These are phyloP conservation scores for Osmerus mordax DNA, from an alignment of 2,113 vertebrate genomes.

Conservation along the genomic window DNA sequence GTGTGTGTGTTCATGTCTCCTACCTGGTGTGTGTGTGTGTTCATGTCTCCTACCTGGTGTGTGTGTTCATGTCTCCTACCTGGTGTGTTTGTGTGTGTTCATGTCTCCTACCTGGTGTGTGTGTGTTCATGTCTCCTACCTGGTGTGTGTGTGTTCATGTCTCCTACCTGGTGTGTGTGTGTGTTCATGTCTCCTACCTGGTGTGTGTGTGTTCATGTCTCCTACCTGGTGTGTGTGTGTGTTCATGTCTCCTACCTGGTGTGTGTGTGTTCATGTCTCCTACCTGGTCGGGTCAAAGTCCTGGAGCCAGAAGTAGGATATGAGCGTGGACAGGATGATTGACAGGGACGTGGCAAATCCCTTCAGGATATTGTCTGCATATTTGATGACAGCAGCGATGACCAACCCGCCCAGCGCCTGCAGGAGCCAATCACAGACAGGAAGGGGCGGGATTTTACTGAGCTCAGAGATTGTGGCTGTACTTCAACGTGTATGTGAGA, in stretches of 20 bases:
- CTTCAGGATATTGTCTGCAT: constrained; percentile 97
- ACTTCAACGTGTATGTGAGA: no score
- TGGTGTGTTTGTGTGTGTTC: no score
- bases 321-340: constrained; percentile 95
- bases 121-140: no score
- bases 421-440: constrained; percentile 66
- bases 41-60: neutral
- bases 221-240: neutral
- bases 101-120: no score
- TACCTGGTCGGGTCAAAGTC: constrained; percentile 93
- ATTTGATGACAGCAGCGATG: constrained; percentile 97
- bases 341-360: constrained; percentile 97
- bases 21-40: neutral
- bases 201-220: neutral
- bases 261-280: neutral
- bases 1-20: no score
- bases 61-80: no score
- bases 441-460: constrained; percentile 27
- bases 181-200: neutral
- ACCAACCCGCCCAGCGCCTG: constrained; percentile 96
- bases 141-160: no score
- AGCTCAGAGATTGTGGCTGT: no score
- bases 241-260: neutral
- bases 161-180: neutral
- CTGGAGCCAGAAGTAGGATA: constrained; percentile 96